These are phyloP conservation scores for Scolanthus callimorphus DNA, from an alignment of 92 coral and sea anemone species.

Conservation along the genomic window DNA sequence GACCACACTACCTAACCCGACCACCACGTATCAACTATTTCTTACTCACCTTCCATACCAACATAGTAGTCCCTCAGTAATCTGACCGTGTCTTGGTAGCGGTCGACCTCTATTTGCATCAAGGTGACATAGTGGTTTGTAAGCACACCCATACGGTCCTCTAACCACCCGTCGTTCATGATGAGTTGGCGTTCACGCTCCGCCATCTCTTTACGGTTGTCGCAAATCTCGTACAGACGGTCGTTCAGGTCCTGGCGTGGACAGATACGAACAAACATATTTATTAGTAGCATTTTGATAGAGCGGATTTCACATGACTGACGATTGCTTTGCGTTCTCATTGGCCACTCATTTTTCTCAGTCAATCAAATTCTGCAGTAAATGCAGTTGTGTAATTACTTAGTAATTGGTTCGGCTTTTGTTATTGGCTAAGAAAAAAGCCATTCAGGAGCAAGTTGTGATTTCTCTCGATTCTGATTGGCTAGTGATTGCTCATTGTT, in stretches of 20 bases:
- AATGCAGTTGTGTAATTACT: too few relatives aligned
- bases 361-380: too few relatives aligned
- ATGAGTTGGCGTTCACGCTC: constrained; percentile 81
- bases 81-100: constrained; percentile 89
- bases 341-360: too few relatives aligned
- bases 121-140: constrained; percentile 90
- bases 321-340: too few relatives aligned
- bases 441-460: too few relatives aligned
- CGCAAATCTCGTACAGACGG: constrained; percentile 92
- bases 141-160: constrained; percentile 90
- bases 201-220: constrained; percentile 94
- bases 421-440: too few relatives aligned
- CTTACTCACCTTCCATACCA: constrained; percentile 88
- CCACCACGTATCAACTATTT: constrained; percentile 30
- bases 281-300: too few relatives aligned
- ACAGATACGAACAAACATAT: too few relatives aligned
- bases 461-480: too few relatives aligned
- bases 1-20: constrained; percentile 68
- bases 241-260: constrained; percentile 98
- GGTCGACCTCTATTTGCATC: constrained; percentile 93
- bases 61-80: constrained; percentile 84
- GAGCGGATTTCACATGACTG: too few relatives aligned
- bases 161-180: constrained; percentile 94
- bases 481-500: too few relatives aligned
- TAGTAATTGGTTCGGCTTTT: too few relatives aligned